phyloP scores from a whole-genome alignment of 2,797 vertebrate species.

The Antennarius maculatus region DNA sequence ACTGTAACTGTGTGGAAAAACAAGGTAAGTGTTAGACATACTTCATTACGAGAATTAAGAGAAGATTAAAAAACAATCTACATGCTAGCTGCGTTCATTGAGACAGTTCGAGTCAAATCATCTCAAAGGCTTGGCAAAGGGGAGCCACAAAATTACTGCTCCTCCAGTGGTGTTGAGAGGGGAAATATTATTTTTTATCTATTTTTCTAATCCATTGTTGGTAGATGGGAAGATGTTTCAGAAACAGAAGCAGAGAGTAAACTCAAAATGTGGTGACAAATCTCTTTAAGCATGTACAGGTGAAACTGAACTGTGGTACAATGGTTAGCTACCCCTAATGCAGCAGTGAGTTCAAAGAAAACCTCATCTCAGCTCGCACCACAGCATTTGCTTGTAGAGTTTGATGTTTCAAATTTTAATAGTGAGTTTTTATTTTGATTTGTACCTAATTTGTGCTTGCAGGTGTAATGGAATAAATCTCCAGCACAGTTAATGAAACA shows the following conservation, averaged over 20 bases:
- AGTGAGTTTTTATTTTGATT: conserved; percentile 14
- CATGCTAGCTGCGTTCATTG: conserved; percentile 50
- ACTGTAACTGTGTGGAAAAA: conserved; percentile 75
- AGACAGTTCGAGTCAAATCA: conserved; percentile 60
- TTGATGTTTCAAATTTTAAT: conserved; percentile 43
- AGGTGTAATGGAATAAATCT: conserved; percentile 35
- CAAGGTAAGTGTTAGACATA: conserved; percentile 72
- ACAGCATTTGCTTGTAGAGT: conserved; percentile 1
- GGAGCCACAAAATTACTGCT: conserved; percentile 58
- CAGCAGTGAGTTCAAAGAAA: conserved; percentile 16
- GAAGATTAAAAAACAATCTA: conserved; percentile 57
- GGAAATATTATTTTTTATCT: conserved; percentile 60
- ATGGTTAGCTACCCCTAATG: conserved; percentile 44
- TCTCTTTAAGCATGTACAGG: conserved; percentile 45
- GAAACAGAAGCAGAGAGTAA: conserved; percentile 57
- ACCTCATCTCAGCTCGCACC: conserved; percentile 29
- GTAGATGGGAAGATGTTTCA: conserved; percentile 61
- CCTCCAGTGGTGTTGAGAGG: conserved; percentile 35
- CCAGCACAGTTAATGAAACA: conserved; percentile 52
- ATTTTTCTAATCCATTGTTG: conserved; percentile 77
- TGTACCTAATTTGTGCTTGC: conserved; percentile 39
- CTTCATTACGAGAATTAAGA: conserved; percentile 67
- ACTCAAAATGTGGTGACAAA: conserved; percentile 45
- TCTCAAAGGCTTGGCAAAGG: conserved; percentile 55
- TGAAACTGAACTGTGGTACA: conserved; percentile 33